A percentile compares a stretch with the other conserved stretches of the same genome.
Evolutionary conservation across 2,888 invertebrate genomes (phyloP).

Genomic region (Eurois occulta): DNA sequence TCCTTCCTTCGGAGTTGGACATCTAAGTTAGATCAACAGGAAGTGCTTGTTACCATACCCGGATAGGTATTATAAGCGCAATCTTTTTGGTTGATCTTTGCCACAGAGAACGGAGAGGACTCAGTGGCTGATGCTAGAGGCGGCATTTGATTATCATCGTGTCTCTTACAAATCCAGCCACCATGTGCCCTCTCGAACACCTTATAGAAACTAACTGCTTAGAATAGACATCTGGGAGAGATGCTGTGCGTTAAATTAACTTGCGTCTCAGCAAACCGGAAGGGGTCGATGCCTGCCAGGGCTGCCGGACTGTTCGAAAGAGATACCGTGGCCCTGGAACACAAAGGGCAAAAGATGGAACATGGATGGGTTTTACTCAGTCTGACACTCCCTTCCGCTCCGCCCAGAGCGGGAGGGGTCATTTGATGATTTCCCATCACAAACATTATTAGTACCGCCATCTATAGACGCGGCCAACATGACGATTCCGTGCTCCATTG

Average conservation of each 20-base stretch:
- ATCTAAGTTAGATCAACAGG: not conserved
- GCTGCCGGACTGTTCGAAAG: no score
- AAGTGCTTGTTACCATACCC: not conserved
- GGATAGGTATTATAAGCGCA: not conserved
- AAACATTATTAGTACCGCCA: not conserved
- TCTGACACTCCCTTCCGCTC: no score
- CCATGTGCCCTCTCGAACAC: not conserved
- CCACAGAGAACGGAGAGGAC: not conserved
- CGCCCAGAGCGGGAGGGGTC: no score
- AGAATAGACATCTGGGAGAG: not conserved
- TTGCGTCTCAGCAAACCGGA: no score
- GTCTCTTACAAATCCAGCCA: not conserved
- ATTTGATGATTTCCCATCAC: no score
- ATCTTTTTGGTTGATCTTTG: not conserved
- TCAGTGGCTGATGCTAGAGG: not conserved
- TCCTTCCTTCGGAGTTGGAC: not conserved
- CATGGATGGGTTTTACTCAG: no score
- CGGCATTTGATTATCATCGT: not conserved
- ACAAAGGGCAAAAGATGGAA: no score
- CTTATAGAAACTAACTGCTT: not conserved
- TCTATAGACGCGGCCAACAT: not conserved
- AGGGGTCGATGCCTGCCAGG: no score
- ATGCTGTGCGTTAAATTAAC: not conserved
- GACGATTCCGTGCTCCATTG: not conserved
- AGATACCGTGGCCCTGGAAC: no score